Conservation (phyloP, 2,113 vertebrate genomes). For the Naja naja region DNA sequence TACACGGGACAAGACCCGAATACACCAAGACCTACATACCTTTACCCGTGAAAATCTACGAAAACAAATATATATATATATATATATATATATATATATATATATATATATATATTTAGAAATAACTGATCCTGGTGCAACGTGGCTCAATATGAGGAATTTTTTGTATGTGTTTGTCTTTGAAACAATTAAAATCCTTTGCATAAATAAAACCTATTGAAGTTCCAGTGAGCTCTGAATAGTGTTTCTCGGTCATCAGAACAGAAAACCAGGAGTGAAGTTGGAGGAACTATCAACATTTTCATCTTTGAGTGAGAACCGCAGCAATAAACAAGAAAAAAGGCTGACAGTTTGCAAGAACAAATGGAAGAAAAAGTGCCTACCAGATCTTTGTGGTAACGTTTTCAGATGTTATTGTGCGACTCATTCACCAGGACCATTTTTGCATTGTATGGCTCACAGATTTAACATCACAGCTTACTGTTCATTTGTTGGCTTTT, state of each 20-base stretch:
- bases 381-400: constrained; percentile 1
- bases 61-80: too few species aligned
- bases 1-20: too few species aligned
- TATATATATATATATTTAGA: too few species aligned
- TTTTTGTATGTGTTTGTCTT: neutral
- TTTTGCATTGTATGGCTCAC: constrained; percentile 61
- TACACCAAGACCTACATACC: too few species aligned
- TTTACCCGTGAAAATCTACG: too few species aligned
- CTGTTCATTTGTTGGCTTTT: constrained; percentile 55
- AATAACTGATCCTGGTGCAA: neutral
- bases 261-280: neutral
- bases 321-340: neutral
- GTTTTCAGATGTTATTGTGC: constrained; percentile 51
- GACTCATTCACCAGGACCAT: constrained; percentile 64
- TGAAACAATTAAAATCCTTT: neutral
- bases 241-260: neutral
- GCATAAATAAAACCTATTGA: neutral
- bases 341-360: neutral
- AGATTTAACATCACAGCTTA: constrained; percentile 59
- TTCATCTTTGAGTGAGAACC: neutral
- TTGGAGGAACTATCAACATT: neutral
- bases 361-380: constrained; percentile 33
- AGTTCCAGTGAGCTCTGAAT: neutral
- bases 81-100: too few species aligned
- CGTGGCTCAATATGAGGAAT: neutral